Evolutionary conservation across 2,888 invertebrate genomes (phyloP).

Genomic region (Drosophila ustulata): DNA sequence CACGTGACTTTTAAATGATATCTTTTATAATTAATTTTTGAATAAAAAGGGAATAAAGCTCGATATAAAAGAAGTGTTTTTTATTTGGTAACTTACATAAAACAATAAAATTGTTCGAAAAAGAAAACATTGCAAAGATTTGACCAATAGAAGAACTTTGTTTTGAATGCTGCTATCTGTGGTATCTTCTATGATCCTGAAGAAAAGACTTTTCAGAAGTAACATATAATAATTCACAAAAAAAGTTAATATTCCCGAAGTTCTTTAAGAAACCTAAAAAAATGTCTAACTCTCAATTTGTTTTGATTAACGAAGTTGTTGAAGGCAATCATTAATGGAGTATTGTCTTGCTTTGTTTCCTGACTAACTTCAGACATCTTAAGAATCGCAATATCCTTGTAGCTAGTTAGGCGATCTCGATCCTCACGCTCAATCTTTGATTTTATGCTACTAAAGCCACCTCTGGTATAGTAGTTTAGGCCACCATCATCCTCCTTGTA

Average conservation of each 20-base stretch:
- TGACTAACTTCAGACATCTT: constrained; percentile 13
- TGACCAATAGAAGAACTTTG: too few relatives aligned
- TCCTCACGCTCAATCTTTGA: not conserved
- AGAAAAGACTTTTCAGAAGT: too few relatives aligned
- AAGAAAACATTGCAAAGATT: too few relatives aligned
- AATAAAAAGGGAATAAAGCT: too few relatives aligned
- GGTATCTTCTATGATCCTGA: too few relatives aligned
- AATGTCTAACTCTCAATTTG: constrained; percentile 1
- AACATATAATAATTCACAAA: not conserved
- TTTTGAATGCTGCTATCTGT: too few relatives aligned
- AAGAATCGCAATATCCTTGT: constrained; percentile 5
- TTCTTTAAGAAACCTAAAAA: constrained; percentile 11
- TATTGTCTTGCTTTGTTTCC: constrained; percentile 1
- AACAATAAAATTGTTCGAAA: too few relatives aligned
- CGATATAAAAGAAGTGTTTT: too few relatives aligned
- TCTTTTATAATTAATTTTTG: too few relatives aligned
- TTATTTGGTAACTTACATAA: too few relatives aligned
- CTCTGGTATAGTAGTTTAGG: constrained; percentile 12
- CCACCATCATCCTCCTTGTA: constrained; percentile 15
- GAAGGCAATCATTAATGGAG: not conserved
- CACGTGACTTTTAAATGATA: too few relatives aligned
- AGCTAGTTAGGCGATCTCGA: not conserved
- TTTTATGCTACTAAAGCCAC: constrained; percentile 7
- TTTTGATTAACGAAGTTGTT: constrained; percentile 10
- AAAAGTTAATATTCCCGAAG: constrained; percentile 8